Conservation (phyloP, 2,797 vertebrate genomes). For the Sebastes matsubarae region DNA sequence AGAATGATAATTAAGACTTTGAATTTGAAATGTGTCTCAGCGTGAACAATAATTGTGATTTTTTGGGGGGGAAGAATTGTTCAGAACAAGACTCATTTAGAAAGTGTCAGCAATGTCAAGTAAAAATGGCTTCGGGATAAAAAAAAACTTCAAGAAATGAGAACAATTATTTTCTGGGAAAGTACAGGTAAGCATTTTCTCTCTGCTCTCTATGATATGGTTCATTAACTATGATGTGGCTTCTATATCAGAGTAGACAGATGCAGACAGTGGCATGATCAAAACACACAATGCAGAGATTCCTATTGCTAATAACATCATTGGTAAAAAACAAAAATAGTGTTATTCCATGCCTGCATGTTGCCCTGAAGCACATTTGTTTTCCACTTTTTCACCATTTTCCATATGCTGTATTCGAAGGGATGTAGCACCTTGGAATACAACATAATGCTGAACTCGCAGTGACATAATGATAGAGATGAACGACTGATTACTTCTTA, state of each 20-base stretch:
- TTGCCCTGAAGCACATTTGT: background rate
- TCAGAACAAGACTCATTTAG: slow-evolving; percentile 1
- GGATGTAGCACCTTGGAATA: background rate
- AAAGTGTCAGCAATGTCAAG: slow-evolving; percentile 12
- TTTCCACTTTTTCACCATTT: background rate
- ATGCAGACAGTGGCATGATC: background rate
- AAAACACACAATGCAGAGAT: slow-evolving; percentile 12
- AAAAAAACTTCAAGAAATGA: background rate
- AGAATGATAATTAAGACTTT: slow-evolving; percentile 3
- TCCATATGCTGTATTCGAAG: background rate
- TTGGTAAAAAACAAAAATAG: background rate
- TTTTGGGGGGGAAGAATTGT: background rate
- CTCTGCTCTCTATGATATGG: background rate
- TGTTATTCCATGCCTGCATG: background rate
- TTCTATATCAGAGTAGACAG: slow-evolving; percentile 13
- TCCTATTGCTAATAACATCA: background rate
- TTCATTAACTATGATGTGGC: slow-evolving; percentile 19
- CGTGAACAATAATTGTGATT: slow-evolving; percentile 18
- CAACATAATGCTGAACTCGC: background rate
- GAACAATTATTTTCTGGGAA: slow-evolving; percentile 5
- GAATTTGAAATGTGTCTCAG: slow-evolving; percentile 12
- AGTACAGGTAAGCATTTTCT: slow-evolving; percentile 13
- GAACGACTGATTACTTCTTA: slow-evolving; percentile 31
- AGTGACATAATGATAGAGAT: slow-evolving; percentile 21
- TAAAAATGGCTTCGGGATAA: background rate